Conservation (phyloP, 2,113 vertebrate genomes). For the Ammospiza nelsoni region DNA sequence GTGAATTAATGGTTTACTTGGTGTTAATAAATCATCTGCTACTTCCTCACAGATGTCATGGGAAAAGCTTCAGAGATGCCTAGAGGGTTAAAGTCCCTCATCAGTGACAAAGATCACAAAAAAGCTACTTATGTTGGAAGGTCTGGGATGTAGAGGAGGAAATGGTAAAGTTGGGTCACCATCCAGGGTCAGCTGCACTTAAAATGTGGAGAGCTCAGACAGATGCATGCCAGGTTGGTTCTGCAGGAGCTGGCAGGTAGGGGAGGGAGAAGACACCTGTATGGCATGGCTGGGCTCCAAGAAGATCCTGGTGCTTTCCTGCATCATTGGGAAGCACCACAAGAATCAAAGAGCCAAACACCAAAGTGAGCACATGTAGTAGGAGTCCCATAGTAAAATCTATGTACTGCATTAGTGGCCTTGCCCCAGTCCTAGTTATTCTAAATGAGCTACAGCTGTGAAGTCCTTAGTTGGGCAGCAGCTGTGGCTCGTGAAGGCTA, state of each 20-base stretch:
- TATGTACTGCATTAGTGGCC: too few relatives aligned
- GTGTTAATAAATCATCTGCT: constrained; percentile 41
- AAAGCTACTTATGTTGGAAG: neutral
- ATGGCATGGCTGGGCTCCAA: neutral
- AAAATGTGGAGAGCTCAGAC: neutral
- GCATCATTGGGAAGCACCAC: neutral
- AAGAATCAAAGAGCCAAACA: neutral
- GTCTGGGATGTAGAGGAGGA: constrained; percentile 19
- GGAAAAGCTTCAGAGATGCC: neutral
- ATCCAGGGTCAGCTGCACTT: neutral
- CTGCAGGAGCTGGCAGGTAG: neutral
- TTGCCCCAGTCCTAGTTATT: too few relatives aligned
- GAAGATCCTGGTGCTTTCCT: neutral
- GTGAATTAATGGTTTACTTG: constrained; percentile 18
- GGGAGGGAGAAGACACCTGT: neutral
- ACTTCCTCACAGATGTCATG: constrained; percentile 17
- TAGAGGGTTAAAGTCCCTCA: neutral
- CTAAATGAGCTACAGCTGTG: too few relatives aligned
- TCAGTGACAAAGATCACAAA: neutral
- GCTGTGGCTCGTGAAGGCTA: too few relatives aligned
- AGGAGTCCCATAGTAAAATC: too few relatives aligned
- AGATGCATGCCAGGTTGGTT: neutral
- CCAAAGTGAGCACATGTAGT: neutral
- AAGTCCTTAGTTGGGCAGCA: too few relatives aligned
- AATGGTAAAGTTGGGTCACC: neutral